Conservation (phyloP, 1,140 invertebrate species). For the Limonius californicus region DNA sequence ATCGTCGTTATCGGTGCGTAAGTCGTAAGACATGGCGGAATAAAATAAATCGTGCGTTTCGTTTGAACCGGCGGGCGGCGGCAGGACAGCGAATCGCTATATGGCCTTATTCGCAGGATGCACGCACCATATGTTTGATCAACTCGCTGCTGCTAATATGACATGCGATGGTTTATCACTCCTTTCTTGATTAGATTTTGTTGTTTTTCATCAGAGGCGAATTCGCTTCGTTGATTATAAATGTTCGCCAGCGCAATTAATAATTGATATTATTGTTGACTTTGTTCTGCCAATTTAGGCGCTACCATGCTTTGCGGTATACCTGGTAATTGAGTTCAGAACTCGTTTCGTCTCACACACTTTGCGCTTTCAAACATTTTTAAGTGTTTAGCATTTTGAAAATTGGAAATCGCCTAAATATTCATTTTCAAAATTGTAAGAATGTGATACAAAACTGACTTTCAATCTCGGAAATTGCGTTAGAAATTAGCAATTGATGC, state of each 20-base stretch:
- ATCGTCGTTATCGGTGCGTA: conserved; percentile 19
- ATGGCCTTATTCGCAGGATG: conserved; percentile 26
- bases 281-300: no score
- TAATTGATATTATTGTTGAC: conserved; percentile 5
- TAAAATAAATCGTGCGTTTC: conserved; percentile 35
- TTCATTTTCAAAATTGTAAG: no score
- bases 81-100: not conserved
- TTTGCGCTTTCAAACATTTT: no score
- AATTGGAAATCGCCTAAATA: no score
- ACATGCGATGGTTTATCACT: conserved; percentile 36
- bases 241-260: conserved; percentile 7
- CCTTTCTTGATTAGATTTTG: conserved; percentile 30
- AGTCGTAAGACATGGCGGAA: conserved; percentile 11
- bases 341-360: no score
- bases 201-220: conserved; percentile 25
- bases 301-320: no score
- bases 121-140: conserved; percentile 40
- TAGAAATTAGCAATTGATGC: no score
- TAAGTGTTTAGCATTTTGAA: no score
- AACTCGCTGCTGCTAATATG: conserved; percentile 35
- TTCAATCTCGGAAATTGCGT: no score
- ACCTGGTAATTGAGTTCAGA: no score
- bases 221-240: conserved; percentile 13
- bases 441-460: no score
- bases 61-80: not conserved